Evolutionary conservation across 2,113 vertebrate species (phyloP), one percentile per base, ranked within the genome.

Genomic region (Thunnus maccoyii): DNA sequence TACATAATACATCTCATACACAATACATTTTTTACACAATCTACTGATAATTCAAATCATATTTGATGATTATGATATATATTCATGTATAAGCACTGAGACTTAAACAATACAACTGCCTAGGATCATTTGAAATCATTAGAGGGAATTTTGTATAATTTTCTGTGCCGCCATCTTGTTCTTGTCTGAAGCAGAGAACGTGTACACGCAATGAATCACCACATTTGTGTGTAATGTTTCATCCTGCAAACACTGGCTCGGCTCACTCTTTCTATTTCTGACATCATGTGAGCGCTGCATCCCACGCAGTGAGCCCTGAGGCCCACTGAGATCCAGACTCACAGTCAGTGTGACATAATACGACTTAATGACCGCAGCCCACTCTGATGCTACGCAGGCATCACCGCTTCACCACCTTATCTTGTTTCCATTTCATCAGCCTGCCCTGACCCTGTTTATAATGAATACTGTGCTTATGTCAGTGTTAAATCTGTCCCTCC

Each of bases 291-390:
- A 74, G 55, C 25, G 3, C 73, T 14, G 30, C 47, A 0, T 72
- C 80, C 80, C 62, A 76, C 48, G 52, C 76, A 48, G 27, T 16
- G 62, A 54, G 64, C 73, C 82, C 77, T 0, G 2, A 74, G 86
- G 78, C 77, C 47, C 3, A 1, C 4, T 2, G 36, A 61, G 51
- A 5, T 3, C 66, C 78, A 78, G 65, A 76, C 86, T 78, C 54
- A 41, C 20, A 83, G 54, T 63, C 73, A 46, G 52, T 30, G 55
- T 80, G 83, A 90, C 72, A 83, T 91, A 89, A 91, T 86, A 48
- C 32, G 60, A 76, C 78, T 69, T 89, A 91, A 91, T 85, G 84
- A 86, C 61, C 10, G 20, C 63, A 18, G 56, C 68, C 75, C 80
- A 55, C 56, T 85, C 48, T 50, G 55, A 57, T 8, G 3, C 70